A percentile compares a stretch with the other conserved stretches of the same genome.
Evolutionary conservation across 2,797 vertebrate genomes (phyloP).

Genomic region (Notolabrus celidotus): DNA sequence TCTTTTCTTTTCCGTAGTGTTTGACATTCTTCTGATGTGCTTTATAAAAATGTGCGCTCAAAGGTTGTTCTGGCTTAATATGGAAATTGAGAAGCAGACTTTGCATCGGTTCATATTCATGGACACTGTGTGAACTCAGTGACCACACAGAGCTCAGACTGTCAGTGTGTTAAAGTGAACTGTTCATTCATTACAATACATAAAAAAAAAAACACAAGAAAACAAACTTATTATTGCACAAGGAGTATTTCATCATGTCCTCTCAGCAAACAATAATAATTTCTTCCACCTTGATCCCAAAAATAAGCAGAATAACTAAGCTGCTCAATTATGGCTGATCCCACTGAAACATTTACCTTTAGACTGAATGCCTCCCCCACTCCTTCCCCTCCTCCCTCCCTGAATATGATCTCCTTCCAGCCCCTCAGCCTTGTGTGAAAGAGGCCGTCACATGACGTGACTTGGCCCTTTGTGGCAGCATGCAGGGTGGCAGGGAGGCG

Average conservation of each 20-base stretch:
- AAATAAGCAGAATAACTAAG: constrained; percentile 29
- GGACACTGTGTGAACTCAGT: background rate
- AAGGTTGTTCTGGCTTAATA: background rate
- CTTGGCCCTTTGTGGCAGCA: constrained; percentile 73
- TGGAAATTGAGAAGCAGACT: constrained; percentile 3
- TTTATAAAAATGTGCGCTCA: background rate
- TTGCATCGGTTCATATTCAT: background rate
- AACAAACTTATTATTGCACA: background rate
- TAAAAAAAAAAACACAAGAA: constrained; percentile 1
- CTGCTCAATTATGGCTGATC: constrained; percentile 41
- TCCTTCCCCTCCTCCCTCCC: constrained; percentile 14
- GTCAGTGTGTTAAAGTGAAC: background rate
- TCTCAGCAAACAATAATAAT: background rate
- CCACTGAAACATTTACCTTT: constrained; percentile 58
- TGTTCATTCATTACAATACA: background rate
- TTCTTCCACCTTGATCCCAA: background rate
- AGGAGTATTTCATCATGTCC: background rate
- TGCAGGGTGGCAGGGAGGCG: constrained; percentile 63
- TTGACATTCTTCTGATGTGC: background rate
- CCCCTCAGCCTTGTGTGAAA: constrained; percentile 69
- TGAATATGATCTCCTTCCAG: constrained; percentile 71
- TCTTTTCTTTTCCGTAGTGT: background rate
- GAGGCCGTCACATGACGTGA: constrained; percentile 77
- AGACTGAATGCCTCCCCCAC: constrained; percentile 47
- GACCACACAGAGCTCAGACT: constrained; percentile 2